Percentiles rank a stretch among this genome's conserved stretches.
These are phyloP conservation scores for Diloba caeruleocephala DNA, from an alignment of 2,888 invertebrate species.

Conservation along the genomic window DNA sequence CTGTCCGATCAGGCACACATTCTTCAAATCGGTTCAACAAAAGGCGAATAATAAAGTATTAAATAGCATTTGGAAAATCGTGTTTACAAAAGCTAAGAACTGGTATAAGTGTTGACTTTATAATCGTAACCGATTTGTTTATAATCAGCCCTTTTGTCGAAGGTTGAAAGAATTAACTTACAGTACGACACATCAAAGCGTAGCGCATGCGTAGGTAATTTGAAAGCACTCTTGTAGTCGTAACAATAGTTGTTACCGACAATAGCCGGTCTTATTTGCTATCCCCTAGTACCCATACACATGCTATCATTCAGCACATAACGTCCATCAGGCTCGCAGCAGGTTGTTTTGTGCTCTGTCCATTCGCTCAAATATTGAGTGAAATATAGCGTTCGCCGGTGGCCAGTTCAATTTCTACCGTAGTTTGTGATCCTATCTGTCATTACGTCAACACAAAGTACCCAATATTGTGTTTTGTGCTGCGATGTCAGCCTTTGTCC, in stretches of 20 bases:
- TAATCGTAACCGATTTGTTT: too few relatives aligned
- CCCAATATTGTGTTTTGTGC: constrained; percentile 63
- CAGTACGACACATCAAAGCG: too few relatives aligned
- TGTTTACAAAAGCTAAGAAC: too few relatives aligned
- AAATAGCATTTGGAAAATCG: too few relatives aligned
- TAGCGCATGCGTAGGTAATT: constrained; percentile 11
- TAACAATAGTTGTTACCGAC: constrained; percentile 57
- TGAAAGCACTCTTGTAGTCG: constrained; percentile 15
- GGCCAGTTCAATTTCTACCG: constrained; percentile 71
- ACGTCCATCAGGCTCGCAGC: constrained; percentile 79
- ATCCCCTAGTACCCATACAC: constrained; percentile 16
- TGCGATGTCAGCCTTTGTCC: constrained; percentile 63
- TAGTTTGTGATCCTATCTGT: constrained; percentile 72
- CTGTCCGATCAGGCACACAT: too few relatives aligned
- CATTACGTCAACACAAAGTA: constrained; percentile 72
- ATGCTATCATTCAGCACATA: constrained; percentile 53
- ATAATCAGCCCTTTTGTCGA: too few relatives aligned
- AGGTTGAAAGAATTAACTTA: too few relatives aligned
- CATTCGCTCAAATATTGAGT: constrained; percentile 75
- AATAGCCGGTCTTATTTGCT: constrained; percentile 56
- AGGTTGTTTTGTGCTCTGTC: constrained; percentile 74
- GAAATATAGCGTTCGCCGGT: constrained; percentile 69
- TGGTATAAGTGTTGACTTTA: too few relatives aligned
- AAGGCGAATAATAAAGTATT: too few relatives aligned
- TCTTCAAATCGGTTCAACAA: too few relatives aligned